phyloP scores from a whole-genome alignment of 2,888 invertebrate genomes.

The Dicroscelio sp. region DNA sequence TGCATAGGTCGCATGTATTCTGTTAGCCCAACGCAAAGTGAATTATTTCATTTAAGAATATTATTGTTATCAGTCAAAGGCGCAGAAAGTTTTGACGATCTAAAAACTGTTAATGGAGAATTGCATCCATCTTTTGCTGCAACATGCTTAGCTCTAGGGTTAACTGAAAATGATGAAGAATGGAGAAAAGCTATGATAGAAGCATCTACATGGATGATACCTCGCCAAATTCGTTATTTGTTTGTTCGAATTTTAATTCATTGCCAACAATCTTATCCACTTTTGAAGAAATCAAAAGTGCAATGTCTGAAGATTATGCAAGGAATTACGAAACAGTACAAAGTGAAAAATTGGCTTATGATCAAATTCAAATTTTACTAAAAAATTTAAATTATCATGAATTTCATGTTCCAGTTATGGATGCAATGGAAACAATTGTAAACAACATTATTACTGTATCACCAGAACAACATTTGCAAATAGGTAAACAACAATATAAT shows the following conservation, averaged over 20 bases:
- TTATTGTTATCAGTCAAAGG: background rate
- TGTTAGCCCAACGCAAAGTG: background rate
- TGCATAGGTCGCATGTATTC: no score
- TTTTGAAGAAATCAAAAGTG: background rate
- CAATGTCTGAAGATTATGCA: conserved; percentile 6
- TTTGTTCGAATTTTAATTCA: background rate
- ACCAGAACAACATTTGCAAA: conserved; percentile 42
- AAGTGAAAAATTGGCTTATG: conserved; percentile 62
- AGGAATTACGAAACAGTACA: background rate
- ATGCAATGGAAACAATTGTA: background rate
- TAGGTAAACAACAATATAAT: conserved; percentile 54
- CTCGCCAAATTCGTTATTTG: background rate
- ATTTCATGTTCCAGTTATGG: conserved; percentile 51
- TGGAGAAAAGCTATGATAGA: background rate
- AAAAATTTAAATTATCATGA: conserved; percentile 42
- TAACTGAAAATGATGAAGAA: background rate
- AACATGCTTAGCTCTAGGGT: background rate
- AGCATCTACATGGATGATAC: background rate
- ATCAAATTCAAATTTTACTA: conserved; percentile 64
- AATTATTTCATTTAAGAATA: background rate
- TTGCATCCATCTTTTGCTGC: background rate
- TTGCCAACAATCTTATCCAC: background rate
- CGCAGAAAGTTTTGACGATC: background rate
- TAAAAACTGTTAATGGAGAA: background rate
- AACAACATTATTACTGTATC: background rate